A percentile compares a stretch with the other conserved stretches of the same genome.
These are phyloP conservation scores for Eumaeus atala DNA, from an alignment of 1,140 invertebrate genomes.

Conservation along the genomic window DNA sequence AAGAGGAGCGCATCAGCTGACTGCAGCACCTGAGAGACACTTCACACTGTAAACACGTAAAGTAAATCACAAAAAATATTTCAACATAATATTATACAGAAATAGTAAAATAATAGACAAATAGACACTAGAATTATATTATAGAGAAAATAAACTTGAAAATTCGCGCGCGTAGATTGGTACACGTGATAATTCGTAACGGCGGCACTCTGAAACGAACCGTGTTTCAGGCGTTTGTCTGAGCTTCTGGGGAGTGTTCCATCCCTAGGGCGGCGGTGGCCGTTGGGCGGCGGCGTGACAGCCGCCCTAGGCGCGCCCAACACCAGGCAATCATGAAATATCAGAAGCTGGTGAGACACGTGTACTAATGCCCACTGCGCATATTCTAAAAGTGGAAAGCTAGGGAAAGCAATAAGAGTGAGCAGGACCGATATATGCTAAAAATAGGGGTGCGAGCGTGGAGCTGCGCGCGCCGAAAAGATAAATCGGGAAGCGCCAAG, in stretches of 20 bases:
- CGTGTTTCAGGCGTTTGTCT: conserved; percentile 51
- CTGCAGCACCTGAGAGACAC: conserved; percentile 41
- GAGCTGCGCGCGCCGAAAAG: conserved; percentile 33
- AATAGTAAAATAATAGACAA: conserved; percentile 15
- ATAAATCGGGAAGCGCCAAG: conserved; percentile 66
- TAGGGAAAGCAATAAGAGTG: conserved; percentile 39
- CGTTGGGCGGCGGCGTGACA: conserved; percentile 63
- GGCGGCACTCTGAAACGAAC: conserved; percentile 40
- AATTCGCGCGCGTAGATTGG: conserved; percentile 32
- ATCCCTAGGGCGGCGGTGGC: conserved; percentile 45
- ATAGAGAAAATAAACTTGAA: not conserved
- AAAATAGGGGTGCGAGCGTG: conserved; percentile 56
- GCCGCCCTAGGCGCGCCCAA: conserved; percentile 67
- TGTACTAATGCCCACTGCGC: conserved; percentile 53
- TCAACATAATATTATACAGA: conserved; percentile 25
- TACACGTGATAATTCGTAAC: conserved; percentile 42
- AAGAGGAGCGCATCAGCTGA: conserved; percentile 34
- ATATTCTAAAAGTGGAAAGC: conserved; percentile 53
- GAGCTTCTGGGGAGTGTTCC: conserved; percentile 59
- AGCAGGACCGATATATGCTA: conserved; percentile 39
- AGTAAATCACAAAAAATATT: conserved; percentile 33
- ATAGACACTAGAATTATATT: not conserved
- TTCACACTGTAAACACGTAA: conserved; percentile 44
- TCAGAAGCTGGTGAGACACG: conserved; percentile 44
- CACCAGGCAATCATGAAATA: conserved; percentile 49